Evolutionary conservation across 2,113 vertebrate genomes (phyloP), one percentile per base, ranked within the genome.

Genomic region (Rallus limicola): DNA sequence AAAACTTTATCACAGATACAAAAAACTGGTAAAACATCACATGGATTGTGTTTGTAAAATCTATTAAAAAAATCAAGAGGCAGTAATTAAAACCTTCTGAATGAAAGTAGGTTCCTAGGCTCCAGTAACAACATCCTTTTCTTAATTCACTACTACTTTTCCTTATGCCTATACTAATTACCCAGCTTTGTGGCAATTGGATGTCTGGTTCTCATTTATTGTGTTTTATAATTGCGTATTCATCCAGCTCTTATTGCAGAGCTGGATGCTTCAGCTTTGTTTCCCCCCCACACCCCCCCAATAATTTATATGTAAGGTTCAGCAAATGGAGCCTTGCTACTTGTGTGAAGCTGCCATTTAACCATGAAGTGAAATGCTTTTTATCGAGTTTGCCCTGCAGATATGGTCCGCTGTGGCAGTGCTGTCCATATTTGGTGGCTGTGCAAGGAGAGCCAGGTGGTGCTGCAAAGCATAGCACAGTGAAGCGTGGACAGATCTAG

Each of bases 371-470:
- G 97, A 98, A 98, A 97, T 98, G 90, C 91, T 94, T 98, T 98
- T 98, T 98, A 98, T 98, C 89, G 98, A 97, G 97, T 97, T 97
- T 98, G 98, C 99, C 99, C 99, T 96, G 96, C 98, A 98, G 99
- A 98, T 97, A 98, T 92, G 98, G 98, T 98, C 98, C 96, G 98
- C 98, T 98, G 98, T 98, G 99, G 98, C 98, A 98, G 97, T 95
- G 97, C 98, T 99, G 98, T 98, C 98, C 98, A 98, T 98, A 99
- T 98, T 99, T 99, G 98, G 99, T 99, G 99, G 99, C 98, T 99
- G 95, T 98, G 98, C 98, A 98, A 98, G 98, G 98, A 99, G 99
- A 98, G 98, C 99, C 99, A 99, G 99, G 99, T 99, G 99, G 99
- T 99, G 98, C 98, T 98, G 98, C 98, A 96, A 98, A 99, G 98